Evolutionary conservation across 2,888 invertebrate species (phyloP), one percentile per base, ranked within the genome.

Genomic region (Drosophila neoperkinsi): DNA sequence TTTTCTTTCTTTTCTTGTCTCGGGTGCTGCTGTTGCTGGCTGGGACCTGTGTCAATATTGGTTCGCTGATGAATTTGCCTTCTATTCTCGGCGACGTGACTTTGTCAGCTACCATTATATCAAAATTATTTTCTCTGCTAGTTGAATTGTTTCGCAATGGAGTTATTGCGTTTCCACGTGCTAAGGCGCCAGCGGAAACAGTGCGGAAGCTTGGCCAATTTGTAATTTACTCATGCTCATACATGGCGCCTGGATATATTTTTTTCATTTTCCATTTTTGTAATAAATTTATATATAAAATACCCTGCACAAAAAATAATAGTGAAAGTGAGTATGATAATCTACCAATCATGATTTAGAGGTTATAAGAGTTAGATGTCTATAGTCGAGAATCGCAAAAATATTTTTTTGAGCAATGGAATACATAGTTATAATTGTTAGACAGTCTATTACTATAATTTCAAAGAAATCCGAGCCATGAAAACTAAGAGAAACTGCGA

Each of bases 31-130:
- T 46, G 60, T n/a, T 52, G 52, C 65, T 71, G 81, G 52, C 57
- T 74, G 58, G 56, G 52, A 69, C 31, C 43, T 71, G 68, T 57
- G 79, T 74, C 82, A 87, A 87, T 84, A 82, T 87, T 89, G 68
- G 62, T 52, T 43, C 57, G 67, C 77, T 89, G 85, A 89, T 88
- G 83, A 85, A 85, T 87, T 77, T 77, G 74, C 67, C 75, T 76
- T 79, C 68, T 74, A 66, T 76, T 56, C 66, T 51, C 46, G 53
- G 62, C 63, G 81, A 90, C 91, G 88, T 90, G 91, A 90, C 91
- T 88, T 82, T 77, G 76, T 70, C 75, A 72, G 60, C 74, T 76
- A 81, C 84, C 83, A 89, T 90, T 90, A 87, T 82, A 80, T 82
- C 76, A 77, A 81, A 90, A 82, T 90, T 83, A 82, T 86, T 74